These are phyloP conservation scores for Toxotes chatareus DNA, from an alignment of 2,113 vertebrate genomes.

Conservation along the genomic window DNA sequence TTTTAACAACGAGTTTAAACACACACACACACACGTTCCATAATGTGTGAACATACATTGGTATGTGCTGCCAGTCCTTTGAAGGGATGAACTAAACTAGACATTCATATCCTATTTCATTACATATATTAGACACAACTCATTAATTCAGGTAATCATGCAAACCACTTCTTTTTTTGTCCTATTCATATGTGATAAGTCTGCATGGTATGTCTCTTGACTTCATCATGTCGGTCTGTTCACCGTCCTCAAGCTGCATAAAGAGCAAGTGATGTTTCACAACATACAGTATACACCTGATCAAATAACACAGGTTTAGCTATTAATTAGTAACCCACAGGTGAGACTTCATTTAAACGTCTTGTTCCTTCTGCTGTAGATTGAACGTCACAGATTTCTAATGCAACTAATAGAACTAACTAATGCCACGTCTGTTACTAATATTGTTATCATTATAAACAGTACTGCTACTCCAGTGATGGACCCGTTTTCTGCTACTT, in stretches of 20 bases:
- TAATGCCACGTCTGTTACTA: no score
- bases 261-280: neutral
- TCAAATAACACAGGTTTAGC: neutral
- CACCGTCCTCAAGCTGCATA: neutral
- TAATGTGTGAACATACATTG: constrained; percentile 9
- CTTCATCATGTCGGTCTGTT: neutral
- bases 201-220: neutral
- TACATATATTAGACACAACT: constrained; percentile 25
- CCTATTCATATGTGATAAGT: neutral
- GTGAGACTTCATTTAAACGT: neutral
- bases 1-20: constrained; percentile 41
- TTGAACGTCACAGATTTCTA: neutral
- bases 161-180: neutral
- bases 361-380: neutral
- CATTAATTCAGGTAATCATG: constrained; percentile 32
- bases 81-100: neutral
- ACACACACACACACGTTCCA: constrained; percentile 12
- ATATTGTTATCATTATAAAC: no score
- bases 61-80: constrained; percentile 13
- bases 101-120: neutral
- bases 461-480: no score
- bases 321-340: neutral
- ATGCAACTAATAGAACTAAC: no score
- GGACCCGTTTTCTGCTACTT: no score
- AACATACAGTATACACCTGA: neutral